These are phyloP conservation scores for Plebejus melissa DNA, from an alignment of 2,888 invertebrate genomes.

Conservation along the genomic window DNA sequence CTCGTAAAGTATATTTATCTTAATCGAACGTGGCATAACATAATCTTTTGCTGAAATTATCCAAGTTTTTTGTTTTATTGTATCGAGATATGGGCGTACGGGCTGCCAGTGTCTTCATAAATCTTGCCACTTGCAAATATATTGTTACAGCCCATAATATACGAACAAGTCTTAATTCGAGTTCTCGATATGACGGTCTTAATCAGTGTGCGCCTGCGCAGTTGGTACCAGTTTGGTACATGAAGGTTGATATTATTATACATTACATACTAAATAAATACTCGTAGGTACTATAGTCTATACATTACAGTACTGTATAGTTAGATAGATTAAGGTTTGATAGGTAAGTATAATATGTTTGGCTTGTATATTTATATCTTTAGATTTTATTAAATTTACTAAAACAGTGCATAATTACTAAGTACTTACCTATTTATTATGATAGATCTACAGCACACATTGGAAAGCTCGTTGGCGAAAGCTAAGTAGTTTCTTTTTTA, in stretches of 20 bases:
- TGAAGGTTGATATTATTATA: slow-evolving; percentile 21
- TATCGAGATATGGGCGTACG: slow-evolving; percentile 46
- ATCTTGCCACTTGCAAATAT: slow-evolving; percentile 59
- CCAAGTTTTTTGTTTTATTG: slow-evolving; percentile 37
- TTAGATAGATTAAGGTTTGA: slow-evolving; percentile 7
- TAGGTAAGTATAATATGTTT: neutral
- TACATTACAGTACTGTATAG: too few species aligned
- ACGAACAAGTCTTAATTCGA: slow-evolving; percentile 56
- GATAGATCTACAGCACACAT: too few species aligned
- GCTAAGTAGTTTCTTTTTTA: neutral
- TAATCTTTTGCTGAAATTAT: slow-evolving; percentile 33
- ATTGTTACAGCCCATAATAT: slow-evolving; percentile 63
- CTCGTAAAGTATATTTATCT: neutral
- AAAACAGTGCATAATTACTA: too few species aligned
- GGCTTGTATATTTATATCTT: too few species aligned
- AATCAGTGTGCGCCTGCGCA: slow-evolving; percentile 37
- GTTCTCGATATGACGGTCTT: slow-evolving; percentile 42
- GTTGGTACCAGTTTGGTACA: slow-evolving; percentile 24
- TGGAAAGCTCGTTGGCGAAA: neutral
- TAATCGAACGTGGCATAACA: slow-evolving; percentile 30
- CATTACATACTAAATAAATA: too few species aligned
- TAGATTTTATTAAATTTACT: too few species aligned
- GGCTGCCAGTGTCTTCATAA: slow-evolving; percentile 54
- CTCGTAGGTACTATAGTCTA: too few species aligned
- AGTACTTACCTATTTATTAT: too few species aligned